Conservation (phyloP, 2,113 vertebrate species). For the Pipa parva region DNA sequence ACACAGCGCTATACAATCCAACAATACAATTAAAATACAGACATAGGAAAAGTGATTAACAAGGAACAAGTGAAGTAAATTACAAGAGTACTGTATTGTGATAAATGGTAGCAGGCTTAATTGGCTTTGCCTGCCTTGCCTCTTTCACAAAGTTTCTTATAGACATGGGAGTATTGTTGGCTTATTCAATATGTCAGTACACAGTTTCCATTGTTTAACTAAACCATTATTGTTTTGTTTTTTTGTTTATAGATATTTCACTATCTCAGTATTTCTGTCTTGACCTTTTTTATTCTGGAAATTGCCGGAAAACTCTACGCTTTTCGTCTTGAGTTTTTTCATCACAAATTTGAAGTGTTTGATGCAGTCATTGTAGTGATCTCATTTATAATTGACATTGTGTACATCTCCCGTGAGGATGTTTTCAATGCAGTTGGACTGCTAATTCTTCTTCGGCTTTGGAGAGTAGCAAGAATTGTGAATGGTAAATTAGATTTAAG, state of each 20-base stretch:
- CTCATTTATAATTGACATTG: slow-evolving; percentile 82
- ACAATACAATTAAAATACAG: no score
- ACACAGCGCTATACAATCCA: no score
- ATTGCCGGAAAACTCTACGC: slow-evolving; percentile 78
- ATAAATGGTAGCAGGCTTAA: no score
- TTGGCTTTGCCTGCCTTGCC: no score
- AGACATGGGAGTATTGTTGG: no score
- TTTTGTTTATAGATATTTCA: slow-evolving; percentile 77
- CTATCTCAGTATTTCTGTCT: slow-evolving; percentile 80
- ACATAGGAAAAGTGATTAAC: no score
- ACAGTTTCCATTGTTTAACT: not conserved
- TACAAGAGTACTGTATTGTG: no score
- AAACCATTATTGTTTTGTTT: not conserved
- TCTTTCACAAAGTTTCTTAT: no score
- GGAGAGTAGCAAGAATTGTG: slow-evolving; percentile 92
- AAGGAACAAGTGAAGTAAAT: no score
- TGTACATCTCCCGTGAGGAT: slow-evolving; percentile 75
- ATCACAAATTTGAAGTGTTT: slow-evolving; percentile 94
- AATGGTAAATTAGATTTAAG: slow-evolving; percentile 70
- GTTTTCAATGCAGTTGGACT: slow-evolving; percentile 81
- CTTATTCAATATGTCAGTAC: not conserved
- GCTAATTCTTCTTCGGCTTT: slow-evolving; percentile 87
- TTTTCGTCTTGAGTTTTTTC: slow-evolving; percentile 83
- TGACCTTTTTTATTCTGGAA: slow-evolving; percentile 87
- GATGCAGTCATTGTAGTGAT: slow-evolving; percentile 78